Conservation (phyloP, 2,888 invertebrate species). For the Noctua pronuba region DNA sequence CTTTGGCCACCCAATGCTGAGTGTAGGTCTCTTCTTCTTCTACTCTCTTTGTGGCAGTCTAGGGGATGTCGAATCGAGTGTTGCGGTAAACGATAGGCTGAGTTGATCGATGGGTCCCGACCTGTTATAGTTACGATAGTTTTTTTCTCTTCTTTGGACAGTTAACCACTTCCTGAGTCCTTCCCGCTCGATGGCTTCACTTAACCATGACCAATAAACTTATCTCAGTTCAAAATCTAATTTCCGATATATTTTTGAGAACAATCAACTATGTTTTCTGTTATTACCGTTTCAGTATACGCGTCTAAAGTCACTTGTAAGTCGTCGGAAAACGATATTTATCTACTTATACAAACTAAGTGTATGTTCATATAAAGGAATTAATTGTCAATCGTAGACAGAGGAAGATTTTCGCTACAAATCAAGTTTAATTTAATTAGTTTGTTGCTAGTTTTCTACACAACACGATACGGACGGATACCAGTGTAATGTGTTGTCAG, state of each 20-base stretch:
- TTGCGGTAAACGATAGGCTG: neutral
- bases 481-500: conserved; percentile 40
- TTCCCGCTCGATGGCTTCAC: neutral
- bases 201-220: conserved; percentile 10
- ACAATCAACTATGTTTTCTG: conserved; percentile 3
- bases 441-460: conserved; percentile 49
- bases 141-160: neutral
- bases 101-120: neutral
- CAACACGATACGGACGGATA: conserved; percentile 37
- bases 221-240: conserved; percentile 11
- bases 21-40: neutral
- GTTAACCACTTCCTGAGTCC: conserved; percentile 8
- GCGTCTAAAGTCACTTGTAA: neutral
- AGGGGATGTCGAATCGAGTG: neutral
- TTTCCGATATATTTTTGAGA: conserved; percentile 24
- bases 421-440: conserved; percentile 42
- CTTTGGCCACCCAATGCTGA: neutral
- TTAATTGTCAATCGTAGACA: conserved; percentile 35
- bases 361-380: conserved; percentile 32
- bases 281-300: conserved; percentile 1
- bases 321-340: conserved; percentile 31
- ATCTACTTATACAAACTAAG: conserved; percentile 28
- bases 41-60: neutral
- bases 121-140: neutral
- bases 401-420: conserved; percentile 55